Evolutionary conservation across 2,888 invertebrate genomes (phyloP).

Genomic region (Tinea trinotella): DNA sequence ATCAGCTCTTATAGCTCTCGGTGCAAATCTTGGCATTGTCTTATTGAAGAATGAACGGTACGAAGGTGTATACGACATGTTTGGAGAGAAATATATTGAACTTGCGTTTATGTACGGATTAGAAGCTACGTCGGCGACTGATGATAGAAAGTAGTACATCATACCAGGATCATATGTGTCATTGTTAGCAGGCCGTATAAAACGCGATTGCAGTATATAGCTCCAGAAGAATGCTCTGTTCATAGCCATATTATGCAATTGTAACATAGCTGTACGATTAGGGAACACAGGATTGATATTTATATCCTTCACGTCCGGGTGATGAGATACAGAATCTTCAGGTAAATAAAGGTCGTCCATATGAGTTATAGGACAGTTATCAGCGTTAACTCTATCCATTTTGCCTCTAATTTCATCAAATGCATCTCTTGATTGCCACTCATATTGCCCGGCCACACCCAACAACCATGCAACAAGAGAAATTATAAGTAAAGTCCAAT

Average conservation of each 20-base stretch:
- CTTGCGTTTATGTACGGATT: constrained; percentile 94
- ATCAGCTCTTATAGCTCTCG: constrained; percentile 90
- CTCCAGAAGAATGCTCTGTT: constrained; percentile 97
- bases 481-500: constrained; percentile 28
- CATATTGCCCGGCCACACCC: constrained; percentile 88
- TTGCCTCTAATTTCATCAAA: constrained; percentile 90
- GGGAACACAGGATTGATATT: constrained; percentile 95
- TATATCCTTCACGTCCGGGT: constrained; percentile 93
- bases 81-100: constrained; percentile 94
- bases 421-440: constrained; percentile 92
- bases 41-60: constrained; percentile 97
- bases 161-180: constrained; percentile 97
- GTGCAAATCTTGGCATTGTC: constrained; percentile 94
- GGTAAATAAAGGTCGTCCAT: constrained; percentile 87
- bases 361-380: constrained; percentile 93
- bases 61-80: constrained; percentile 94
- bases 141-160: constrained; percentile 97
- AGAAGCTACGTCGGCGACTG: constrained; percentile 94
- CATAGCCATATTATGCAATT: constrained; percentile 97
- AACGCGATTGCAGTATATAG: constrained; percentile 91
- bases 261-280: constrained; percentile 92
- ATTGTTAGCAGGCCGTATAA: constrained; percentile 90
- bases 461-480: constrained; percentile 36
- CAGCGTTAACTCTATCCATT: constrained; percentile 86
- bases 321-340: constrained; percentile 88